Base-by-base conservation (phyloP, 53 echinoderm and acorn worm species). In the Luidia sarsii region DNA sequence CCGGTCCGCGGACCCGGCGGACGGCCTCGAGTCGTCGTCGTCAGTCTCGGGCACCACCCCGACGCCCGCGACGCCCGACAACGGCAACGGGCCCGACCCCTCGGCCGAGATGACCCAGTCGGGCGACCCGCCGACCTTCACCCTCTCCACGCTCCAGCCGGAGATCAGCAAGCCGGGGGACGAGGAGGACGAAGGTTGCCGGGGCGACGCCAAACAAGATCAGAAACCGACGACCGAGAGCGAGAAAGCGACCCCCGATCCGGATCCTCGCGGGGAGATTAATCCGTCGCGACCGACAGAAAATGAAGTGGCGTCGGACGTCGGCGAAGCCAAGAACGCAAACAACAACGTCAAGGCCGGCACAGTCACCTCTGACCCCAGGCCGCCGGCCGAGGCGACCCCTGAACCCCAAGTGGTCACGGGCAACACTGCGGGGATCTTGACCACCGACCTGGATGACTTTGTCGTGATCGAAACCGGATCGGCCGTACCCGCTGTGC, bases 281-380 rank as follows among this genome's bases (percentile, higher is more conserved):
- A 7, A 6, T 6, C 41, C 41, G 41, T 65, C 65, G 34, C 9
- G 39, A 57, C 4, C 57, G 6, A 28, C 45, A 13, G 3, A 3
- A 32, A 77, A 31, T 16, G 60, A 21, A 39, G 13, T 57, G 29
- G 6, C 41, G 11, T 6, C 77, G 10, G 52, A 80, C 4, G 20
- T 24, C 25, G 65, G 33, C 8, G 22, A 60, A 34, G 75, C 82
- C 18, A 54, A 62, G 62, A 88, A 88, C 83, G 83, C 75, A 1
- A 88, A 88, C 34, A 88, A 88, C 28, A 88, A 88, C 65, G 88
- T 83, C 23, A 83, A 55, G 11, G 30, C 75, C 30, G n/a, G n/a
- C n/a, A n/a, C n/a, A n/a, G n/a, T n/a, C n/a, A n/a, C n/a, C n/a
- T n/a, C n/a, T 67, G 53, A 57, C 3, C 66, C 52, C n/a, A 48